Evolutionary conservation across 2,113 vertebrate species (phyloP).

Genomic region (Xyrauchen texanus): DNA sequence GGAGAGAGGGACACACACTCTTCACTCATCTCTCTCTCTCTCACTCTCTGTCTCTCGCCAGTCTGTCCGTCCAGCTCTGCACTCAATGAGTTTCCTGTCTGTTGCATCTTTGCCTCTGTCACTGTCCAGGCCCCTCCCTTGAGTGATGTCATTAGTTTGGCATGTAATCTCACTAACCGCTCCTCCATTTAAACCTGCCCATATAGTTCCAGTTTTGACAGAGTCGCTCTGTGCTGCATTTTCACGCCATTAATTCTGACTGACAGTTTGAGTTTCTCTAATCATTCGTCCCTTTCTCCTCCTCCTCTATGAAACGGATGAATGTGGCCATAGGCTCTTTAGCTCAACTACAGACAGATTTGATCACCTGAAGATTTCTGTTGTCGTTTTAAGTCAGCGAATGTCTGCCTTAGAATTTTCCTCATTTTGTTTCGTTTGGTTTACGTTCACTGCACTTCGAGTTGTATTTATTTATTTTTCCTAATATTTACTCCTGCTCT

Average conservation of each 20-base stretch:
- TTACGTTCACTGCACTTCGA: neutral
- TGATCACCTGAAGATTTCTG: slow-evolving; percentile 30
- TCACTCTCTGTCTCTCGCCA: slow-evolving; percentile 42
- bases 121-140: slow-evolving; percentile 29
- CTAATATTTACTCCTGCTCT: slow-evolving; percentile 57
- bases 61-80: slow-evolving; percentile 46
- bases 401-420: too few relatives aligned
- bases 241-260: slow-evolving; percentile 55
- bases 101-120: slow-evolving; percentile 47
- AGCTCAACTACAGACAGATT: slow-evolving; percentile 28
- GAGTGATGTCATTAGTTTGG: slow-evolving; percentile 43
- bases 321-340: slow-evolving; percentile 29
- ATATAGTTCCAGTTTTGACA: slow-evolving; percentile 31
- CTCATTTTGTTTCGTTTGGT: neutral
- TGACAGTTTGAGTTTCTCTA: slow-evolving; percentile 1
- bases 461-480: slow-evolving; percentile 11
- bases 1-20: slow-evolving; percentile 29
- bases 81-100: slow-evolving; percentile 53
- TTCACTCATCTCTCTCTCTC: slow-evolving; percentile 43
- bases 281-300: slow-evolving; percentile 12
- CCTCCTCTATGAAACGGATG: slow-evolving; percentile 3
- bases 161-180: slow-evolving; percentile 35
- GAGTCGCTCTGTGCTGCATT: slow-evolving; percentile 14
- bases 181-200: slow-evolving; percentile 52
- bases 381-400: neutral